Base-by-base conservation (phyloP, 2,797 vertebrate genomes). In the Sebastes trivittatus region DNA sequence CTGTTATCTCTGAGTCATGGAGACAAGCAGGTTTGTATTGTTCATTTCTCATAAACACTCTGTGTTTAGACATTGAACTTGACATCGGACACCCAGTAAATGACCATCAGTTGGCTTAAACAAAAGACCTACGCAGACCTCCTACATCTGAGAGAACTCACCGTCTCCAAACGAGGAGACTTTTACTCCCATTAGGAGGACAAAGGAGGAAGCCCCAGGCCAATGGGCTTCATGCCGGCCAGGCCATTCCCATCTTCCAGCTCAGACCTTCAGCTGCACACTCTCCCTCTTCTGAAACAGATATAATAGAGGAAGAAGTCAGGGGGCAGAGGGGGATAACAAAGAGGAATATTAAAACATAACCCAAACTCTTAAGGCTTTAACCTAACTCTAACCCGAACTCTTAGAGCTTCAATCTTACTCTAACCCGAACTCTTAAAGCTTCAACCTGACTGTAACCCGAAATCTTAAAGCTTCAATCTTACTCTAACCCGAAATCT, bases 151-250 rank as follows among this genome's bases (percentile, higher is more conserved):
- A 78, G 13, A 65, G 25, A 68, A 23, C 32, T 58, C 1, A 3
- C 34, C 25, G 2, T 58, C 32, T 72, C 18, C 2, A 6, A 62
- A 13, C 6, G 7, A 23, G n/a, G 11, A 71, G 85, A 91, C 83
- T 92, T 92, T 93, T 90, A 90, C 90, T 92, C 81, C 88, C 80
- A 92, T 94, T 93, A 92, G 76, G 68, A 70, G 79, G 80, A 92
- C 89, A 94, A 94, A 92, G 81, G 78, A 82, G 76, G 52, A 65
- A 83, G 68, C 81, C 86, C 82, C 36, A 13, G 56, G 85, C 81
- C 78, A 11, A 67, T 65, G 32, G 16, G 61, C 64, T 85, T 80
- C 85, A 82, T 59, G 32, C 60, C 84, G 62, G 55, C 55, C 67
- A 74, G n/a, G 55, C 54, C 30, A 11, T 52, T 55, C 52, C 11